Base-by-base conservation (phyloP, 2,888 invertebrate species). In the Pristionchus mayeri region DNA sequence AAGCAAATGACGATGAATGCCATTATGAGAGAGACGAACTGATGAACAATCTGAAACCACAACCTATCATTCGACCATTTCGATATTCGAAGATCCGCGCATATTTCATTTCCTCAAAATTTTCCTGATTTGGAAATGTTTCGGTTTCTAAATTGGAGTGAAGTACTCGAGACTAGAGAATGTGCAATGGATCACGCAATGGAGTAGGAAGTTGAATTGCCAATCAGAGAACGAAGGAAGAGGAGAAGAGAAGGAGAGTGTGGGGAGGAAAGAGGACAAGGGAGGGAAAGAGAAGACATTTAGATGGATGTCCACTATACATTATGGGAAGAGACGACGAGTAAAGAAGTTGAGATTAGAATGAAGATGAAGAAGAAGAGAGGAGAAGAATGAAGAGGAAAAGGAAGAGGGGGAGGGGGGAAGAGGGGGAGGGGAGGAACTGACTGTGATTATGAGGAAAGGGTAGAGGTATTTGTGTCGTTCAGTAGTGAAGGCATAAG, bases 391-490 rank as follows among this genome's bases (percentile, higher is more conserved):
- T 67, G n/a, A n/a, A n/a, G n/a, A n/a, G n/a, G n/a, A n/a, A n/a
- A n/a, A n/a, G n/a, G n/a, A n/a, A n/a, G n/a, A n/a, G n/a, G n/a
- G n/a, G n/a, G n/a, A n/a, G n/a, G n/a, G n/a, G n/a, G n/a, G n/a
- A n/a, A n/a, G n/a, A n/a, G n/a, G n/a, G n/a, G n/a, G n/a, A 11
- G 9, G 30, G 34, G 21, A 37, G 13, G 40, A 67, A 37, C 67
- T 84, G 78, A 90, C 91, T 21, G 91, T 90, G 60, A 91, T 90
- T 50, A 91, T 91, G n/a, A 91, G 86, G 84, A 91, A 90, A 16
- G 91, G 91, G 75, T 91, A 91, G 24, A 91, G 87, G 84, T 91
- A 91, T 85, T 91, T 91, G 86, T 91, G 91, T 71, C 90, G 86
- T 82, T 90, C 87, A 40, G 89, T 86, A 24, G 79, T 80, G 60